These are phyloP conservation scores for Geodia barretti DNA, from an alignment of 37 sponge, comb jelly and placozoan genomes.

Conservation along the genomic window DNA sequence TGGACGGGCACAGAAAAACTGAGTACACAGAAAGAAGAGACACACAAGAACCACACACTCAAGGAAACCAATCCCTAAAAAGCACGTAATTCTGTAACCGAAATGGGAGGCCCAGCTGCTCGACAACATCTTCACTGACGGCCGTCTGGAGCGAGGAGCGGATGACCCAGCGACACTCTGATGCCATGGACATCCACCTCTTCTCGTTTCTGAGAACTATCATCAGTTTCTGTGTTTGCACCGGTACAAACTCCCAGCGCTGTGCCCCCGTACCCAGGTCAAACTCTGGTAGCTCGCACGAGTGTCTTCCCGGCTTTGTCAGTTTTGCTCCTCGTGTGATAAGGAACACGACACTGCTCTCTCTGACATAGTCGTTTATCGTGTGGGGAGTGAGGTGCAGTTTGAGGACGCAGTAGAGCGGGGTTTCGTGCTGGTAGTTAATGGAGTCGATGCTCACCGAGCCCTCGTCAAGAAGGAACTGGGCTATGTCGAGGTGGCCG, in stretches of 20 bases:
- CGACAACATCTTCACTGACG: slow-evolving; percentile 22
- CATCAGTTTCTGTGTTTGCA: slow-evolving; percentile 64
- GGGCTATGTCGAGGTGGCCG: slow-evolving; percentile 38
- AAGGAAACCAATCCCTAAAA: slow-evolving; percentile 56
- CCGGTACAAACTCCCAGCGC: slow-evolving; percentile 70
- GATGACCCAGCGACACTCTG: slow-evolving; percentile 20
- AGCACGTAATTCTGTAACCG: slow-evolving; percentile 52
- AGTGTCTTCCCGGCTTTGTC: slow-evolving; percentile 33
- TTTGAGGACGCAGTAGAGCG: slow-evolving; percentile 71
- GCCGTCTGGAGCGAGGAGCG: slow-evolving; percentile 36
- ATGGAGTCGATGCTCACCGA: slow-evolving; percentile 36
- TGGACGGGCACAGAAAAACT: too few species aligned
- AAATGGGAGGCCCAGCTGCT: slow-evolving; percentile 35
- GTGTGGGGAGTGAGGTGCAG: slow-evolving; percentile 45
- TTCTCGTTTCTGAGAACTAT: slow-evolving; percentile 51
- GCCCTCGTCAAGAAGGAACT: slow-evolving; percentile 13
- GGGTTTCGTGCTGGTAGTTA: slow-evolving; percentile 61
- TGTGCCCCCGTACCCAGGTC: slow-evolving; percentile 26
- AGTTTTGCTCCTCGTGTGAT: slow-evolving; percentile 36
- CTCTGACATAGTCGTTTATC: slow-evolving; percentile 37
- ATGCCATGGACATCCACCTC: slow-evolving; percentile 9
- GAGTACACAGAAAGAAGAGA: not conserved
- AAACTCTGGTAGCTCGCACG: slow-evolving; percentile 56
- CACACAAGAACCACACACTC: not conserved
- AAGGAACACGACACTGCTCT: slow-evolving; percentile 62